Evolutionary conservation across 2,888 invertebrate species (phyloP).

Genomic region (Lamellibrachia columna): DNA sequence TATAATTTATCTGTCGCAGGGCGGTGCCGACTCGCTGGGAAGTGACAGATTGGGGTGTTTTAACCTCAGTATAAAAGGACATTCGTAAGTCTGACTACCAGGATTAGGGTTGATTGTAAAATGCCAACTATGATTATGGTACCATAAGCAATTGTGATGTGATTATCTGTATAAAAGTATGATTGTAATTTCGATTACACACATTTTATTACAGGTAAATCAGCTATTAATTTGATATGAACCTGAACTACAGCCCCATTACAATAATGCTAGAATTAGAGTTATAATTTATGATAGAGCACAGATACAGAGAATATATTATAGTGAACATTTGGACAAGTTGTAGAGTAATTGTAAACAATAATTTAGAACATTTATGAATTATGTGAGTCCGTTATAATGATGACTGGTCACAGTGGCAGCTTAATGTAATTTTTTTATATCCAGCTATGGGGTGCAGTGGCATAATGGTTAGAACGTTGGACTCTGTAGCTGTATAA

Average conservation of each 20-base stretch:
- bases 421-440: too few species aligned
- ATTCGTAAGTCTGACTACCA: slow-evolving; percentile 73
- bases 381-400: too few species aligned
- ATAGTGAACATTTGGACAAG: too few species aligned
- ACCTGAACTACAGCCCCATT: not conserved
- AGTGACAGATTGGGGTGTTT: slow-evolving; percentile 96
- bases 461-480: too few species aligned
- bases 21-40: slow-evolving; percentile 97
- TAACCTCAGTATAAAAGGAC: slow-evolving; percentile 91
- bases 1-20: slow-evolving; percentile 71
- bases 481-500: too few species aligned
- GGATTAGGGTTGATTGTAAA: too few species aligned
- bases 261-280: not conserved
- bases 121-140: not conserved
- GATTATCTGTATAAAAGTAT: not conserved
- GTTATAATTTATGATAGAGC: not conserved
- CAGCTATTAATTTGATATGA: not conserved
- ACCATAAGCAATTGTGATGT: not conserved
- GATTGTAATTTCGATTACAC: not conserved
- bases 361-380: too few species aligned
- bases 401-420: too few species aligned
- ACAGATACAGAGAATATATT: not conserved
- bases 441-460: too few species aligned
- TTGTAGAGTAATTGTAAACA: too few species aligned
- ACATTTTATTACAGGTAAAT: not conserved